These are phyloP conservation scores for Platycheirus rosarum DNA, from an alignment of 2,888 invertebrate genomes.

Conservation along the genomic window DNA sequence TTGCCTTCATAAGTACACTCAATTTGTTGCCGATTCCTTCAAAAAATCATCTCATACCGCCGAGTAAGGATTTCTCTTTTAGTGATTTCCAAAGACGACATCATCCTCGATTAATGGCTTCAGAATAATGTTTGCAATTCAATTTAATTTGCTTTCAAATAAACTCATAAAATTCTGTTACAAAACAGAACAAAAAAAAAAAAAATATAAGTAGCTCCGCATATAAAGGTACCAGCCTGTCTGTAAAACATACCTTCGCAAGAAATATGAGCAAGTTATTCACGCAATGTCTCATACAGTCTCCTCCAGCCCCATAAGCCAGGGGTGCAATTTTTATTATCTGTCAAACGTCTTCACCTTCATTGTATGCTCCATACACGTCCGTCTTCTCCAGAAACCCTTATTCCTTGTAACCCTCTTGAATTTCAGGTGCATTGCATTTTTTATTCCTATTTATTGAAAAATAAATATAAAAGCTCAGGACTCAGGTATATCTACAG, in stretches of 20 bases:
- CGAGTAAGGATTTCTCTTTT: constrained; percentile 9
- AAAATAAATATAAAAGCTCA: constrained; percentile 25
- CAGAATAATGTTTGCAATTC: constrained; percentile 32
- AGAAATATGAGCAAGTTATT: constrained; percentile 21
- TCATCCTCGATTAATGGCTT: constrained; percentile 41
- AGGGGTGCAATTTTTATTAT: constrained; percentile 50
- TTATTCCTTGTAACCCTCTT: constrained; percentile 9
- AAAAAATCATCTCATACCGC: constrained; percentile 6
- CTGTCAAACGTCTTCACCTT: constrained; percentile 25
- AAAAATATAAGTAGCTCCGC: not conserved
- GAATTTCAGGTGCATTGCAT: constrained; percentile 45
- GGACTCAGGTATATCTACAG: not conserved
- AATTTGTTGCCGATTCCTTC: constrained; percentile 8
- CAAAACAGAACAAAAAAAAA: constrained; percentile 50
- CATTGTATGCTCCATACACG: not conserved
- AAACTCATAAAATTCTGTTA: constrained; percentile 47
- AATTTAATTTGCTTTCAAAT: constrained; percentile 47
- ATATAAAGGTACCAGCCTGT: not conserved
- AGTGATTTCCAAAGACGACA: constrained; percentile 26
- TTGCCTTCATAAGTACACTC: constrained; percentile 6
- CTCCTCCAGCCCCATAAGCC: not conserved
- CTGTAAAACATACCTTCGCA: constrained; percentile 4
- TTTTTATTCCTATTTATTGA: constrained; percentile 31
- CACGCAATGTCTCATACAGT: constrained; percentile 3
- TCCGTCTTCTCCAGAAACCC: not conserved